phyloP scores from a whole-genome alignment of 2,888 invertebrate species.

The Andrena dorsata region DNA sequence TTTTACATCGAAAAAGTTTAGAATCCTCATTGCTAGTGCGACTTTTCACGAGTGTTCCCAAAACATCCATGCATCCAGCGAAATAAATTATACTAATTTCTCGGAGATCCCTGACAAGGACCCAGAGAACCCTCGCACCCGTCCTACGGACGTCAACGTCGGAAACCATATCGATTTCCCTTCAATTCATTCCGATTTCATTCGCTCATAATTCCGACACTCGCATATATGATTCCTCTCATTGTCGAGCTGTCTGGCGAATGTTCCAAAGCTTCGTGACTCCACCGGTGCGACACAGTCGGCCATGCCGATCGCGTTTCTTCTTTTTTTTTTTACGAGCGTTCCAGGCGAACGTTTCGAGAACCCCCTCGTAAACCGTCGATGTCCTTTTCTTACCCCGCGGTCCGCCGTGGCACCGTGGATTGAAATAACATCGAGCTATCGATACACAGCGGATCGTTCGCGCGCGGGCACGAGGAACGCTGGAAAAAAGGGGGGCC shows the following conservation, averaged over 20 bases:
- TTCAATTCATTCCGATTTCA: constrained; percentile 18
- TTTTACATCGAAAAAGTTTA: too few species aligned
- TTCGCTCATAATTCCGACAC: constrained; percentile 25
- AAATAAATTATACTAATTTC: constrained; percentile 33
- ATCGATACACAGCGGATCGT: constrained; percentile 58
- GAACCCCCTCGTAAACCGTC: constrained; percentile 7
- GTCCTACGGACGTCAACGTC: constrained; percentile 3
- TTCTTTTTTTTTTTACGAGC: not conserved
- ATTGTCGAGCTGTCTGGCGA: constrained; percentile 24
- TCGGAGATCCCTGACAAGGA: not conserved
- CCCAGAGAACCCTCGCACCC: not conserved
- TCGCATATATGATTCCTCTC: constrained; percentile 33
- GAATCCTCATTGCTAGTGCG: too few species aligned
- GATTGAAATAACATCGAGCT: constrained; percentile 74
- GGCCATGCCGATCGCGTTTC: constrained; percentile 2
- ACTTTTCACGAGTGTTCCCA: too few species aligned
- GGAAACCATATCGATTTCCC: constrained; percentile 42
- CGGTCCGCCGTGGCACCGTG: constrained; percentile 2
- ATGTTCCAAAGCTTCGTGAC: not conserved
- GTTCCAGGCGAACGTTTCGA: constrained; percentile 7
- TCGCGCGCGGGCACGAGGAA: constrained; percentile 16
- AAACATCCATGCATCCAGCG: not conserved
- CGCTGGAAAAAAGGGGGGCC: constrained; percentile 8
- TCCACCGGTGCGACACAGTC: not conserved
- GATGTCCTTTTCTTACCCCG: constrained; percentile 48